Evolutionary conservation across 2,888 invertebrate genomes (phyloP).

Genomic region (Troides aeacus): DNA sequence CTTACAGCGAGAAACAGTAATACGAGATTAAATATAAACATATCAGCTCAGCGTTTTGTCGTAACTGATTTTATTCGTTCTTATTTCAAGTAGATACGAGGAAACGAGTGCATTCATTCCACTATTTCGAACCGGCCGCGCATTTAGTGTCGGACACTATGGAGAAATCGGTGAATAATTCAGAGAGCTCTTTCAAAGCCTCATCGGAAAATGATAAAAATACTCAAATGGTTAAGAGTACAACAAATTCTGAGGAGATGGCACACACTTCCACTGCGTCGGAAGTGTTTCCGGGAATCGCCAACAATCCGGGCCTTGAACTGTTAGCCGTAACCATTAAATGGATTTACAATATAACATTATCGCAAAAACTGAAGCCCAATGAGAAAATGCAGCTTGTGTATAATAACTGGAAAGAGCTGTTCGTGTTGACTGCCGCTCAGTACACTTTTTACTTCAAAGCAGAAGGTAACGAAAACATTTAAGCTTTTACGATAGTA

Average conservation of each 20-base stretch:
- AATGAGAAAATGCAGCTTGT: conserved; percentile 86
- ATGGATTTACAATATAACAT: conserved; percentile 89
- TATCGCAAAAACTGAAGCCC: conserved; percentile 83
- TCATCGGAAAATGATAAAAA: conserved; percentile 38
- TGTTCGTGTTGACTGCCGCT: conserved; percentile 90
- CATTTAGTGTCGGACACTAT: conserved; percentile 51
- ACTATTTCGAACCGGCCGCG: conserved; percentile 51
- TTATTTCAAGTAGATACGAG: conserved; percentile 39
- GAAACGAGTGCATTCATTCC: conserved; percentile 41
- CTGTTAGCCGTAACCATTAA: conserved; percentile 87
- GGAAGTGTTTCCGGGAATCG: conserved; percentile 72
- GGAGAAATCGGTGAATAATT: conserved; percentile 33
- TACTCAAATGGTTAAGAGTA: conserved; percentile 38
- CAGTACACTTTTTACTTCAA: conserved; percentile 86
- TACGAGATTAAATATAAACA: background rate
- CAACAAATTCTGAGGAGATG: conserved; percentile 35
- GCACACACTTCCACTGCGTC: conserved; percentile 38
- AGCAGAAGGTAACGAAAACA: conserved; percentile 81
- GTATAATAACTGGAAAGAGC: conserved; percentile 90
- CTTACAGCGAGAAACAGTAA: no score
- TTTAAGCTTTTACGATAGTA: background rate
- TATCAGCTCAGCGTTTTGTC: background rate
- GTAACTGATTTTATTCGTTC: background rate
- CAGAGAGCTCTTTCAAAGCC: conserved; percentile 8
- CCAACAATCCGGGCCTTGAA: conserved; percentile 87